A percentile compares a stretch with the other conserved stretches of the same genome.
Conservation (phyloP, 2,113 vertebrate species). For the Oenanthe melanoleuca region DNA sequence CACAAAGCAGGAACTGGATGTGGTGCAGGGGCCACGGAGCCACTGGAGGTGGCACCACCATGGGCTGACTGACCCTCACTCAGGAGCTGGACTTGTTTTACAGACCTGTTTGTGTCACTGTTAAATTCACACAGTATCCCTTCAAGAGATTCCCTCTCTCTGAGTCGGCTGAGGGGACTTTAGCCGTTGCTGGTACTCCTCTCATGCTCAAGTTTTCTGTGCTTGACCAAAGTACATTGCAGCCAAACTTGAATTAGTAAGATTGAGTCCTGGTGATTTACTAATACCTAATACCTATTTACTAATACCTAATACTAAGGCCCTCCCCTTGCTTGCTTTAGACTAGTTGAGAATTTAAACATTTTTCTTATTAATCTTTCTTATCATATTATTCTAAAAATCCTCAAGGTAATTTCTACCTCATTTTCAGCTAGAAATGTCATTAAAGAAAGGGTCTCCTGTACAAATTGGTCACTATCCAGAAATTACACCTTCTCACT, state of each 20-base stretch:
- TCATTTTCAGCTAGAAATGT: background rate
- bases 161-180: background rate
- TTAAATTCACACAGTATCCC: rapidly evolving
- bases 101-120: background rate
- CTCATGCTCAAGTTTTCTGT: background rate
- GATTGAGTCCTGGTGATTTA: background rate
- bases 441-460: background rate
- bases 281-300: background rate
- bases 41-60: background rate
- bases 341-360: background rate
- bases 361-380: background rate
- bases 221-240: background rate
- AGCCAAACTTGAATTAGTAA: background rate
- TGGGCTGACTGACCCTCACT: background rate
- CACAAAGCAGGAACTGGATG: background rate
- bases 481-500: slow-evolving; percentile 24
- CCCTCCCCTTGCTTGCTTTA: background rate
- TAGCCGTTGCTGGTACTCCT: background rate
- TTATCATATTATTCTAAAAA: background rate
- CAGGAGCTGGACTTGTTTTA: background rate
- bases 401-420: background rate
- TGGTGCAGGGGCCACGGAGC: rapidly evolving
- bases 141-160: background rate
- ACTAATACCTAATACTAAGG: background rate
- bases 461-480: background rate